These are phyloP conservation scores for Nephrocerus scutellatus DNA, from an alignment of 2,888 invertebrate genomes.

Conservation along the genomic window DNA sequence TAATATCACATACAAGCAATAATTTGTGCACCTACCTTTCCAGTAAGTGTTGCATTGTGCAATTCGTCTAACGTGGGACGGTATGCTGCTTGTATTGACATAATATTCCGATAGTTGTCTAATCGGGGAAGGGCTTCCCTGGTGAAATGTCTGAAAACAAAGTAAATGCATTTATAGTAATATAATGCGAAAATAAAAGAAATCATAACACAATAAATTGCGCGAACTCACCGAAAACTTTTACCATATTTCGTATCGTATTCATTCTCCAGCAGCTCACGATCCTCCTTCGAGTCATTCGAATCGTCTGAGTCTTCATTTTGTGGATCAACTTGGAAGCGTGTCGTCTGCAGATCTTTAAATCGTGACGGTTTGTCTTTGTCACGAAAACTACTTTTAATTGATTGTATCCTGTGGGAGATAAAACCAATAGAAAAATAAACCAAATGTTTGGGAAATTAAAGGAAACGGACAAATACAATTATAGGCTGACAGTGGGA, in stretches of 20 bases:
- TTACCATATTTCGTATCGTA: constrained; percentile 67
- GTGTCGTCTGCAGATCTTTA: constrained; percentile 54
- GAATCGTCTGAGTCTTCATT: constrained; percentile 47
- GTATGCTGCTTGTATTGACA: constrained; percentile 80
- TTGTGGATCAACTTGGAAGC: constrained; percentile 53
- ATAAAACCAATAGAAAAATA: background rate
- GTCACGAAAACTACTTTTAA: constrained; percentile 59
- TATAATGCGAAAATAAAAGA: constrained; percentile 3
- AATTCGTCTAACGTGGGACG: constrained; percentile 83
- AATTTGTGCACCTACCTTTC: constrained; percentile 58
- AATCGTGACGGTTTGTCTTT: constrained; percentile 58
- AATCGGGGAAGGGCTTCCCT: constrained; percentile 78
- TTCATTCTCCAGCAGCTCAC: constrained; percentile 50
- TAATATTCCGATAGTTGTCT: constrained; percentile 83
- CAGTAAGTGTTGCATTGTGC: constrained; percentile 72
- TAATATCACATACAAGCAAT: background rate
- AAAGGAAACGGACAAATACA: constrained; percentile 1
- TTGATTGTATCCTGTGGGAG: constrained; percentile 39
- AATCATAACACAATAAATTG: constrained; percentile 1
- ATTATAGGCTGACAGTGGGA: background rate
- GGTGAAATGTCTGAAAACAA: constrained; percentile 63
- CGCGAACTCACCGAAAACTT: constrained; percentile 60
- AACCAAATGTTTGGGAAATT: background rate
- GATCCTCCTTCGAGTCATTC: constrained; percentile 47
- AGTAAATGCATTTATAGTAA: background rate